Evolutionary conservation across 2,113 vertebrate genomes (phyloP).

Genomic region (Sus scrofa): T2T-Sscrofa CM000818.6:123486501-123487000

Average conservation of each 20-base stretch:
- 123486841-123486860: neutral
- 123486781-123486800: too few species aligned
- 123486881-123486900: neutral
- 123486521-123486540: neutral
- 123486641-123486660: neutral
- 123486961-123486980: neutral
- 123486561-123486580: neutral
- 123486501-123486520: neutral
- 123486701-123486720: neutral
- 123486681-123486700: neutral
- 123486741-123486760: neutral
- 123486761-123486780: neutral
- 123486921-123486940: neutral
- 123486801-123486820: neutral
- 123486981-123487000: neutral
- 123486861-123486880: neutral
- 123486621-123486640: too few species aligned
- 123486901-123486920: neutral
- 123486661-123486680: neutral
- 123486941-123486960: neutral
- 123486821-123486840: neutral
- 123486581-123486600: neutral
- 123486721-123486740: neutral
- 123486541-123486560: fast-evolving
- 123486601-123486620: neutral